Base-by-base conservation (phyloP, 2,797 vertebrate genomes). In the Sebastes taczanowskii region DNA sequence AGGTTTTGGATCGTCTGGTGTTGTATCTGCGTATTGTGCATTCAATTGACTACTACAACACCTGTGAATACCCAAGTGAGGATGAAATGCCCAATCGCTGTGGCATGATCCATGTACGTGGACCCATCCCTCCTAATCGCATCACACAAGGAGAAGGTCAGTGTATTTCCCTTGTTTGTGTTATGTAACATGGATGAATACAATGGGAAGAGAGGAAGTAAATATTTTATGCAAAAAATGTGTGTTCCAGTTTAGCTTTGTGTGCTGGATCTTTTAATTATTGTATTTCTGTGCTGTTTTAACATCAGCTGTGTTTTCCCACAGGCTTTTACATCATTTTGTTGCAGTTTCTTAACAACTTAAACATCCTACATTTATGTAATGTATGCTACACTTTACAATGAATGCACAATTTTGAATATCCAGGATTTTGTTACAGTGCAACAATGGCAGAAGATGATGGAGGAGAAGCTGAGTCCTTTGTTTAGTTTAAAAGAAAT, bases 31-130 rank as follows among this genome's bases (percentile, higher is more conserved):
- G 98, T 10, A 89, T 99, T 0, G 97, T 99, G 6, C 98, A 99
- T 86, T 99, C 98, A 0, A 95, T 99, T 2, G 98, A 99, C 79
- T 99, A 98, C 77, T 99, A 99, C 82, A 98, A 98, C 91, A 96
- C 95, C 22, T 98, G 97, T 2, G 98, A 99, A 89, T 99, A 99
- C 80, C 95, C 97, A n/a, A 98, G 96, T 5, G 98, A 99, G 93
- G 98, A 99, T 7, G 97, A 98, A 87, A 99, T 99, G 98, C 98
- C 98, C 13, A 98, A 98, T 84, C 97, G 98, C 60, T 99, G 98
- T 13, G 98, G 98, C 27, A 98, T 99, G 90, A 94, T 99, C 80
- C 98, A 99, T 0, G 97, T 99, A 0, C 95, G 98, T 0, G 98
- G 98, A 1, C 98, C 98, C 9, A 95, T 98, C 73, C 97, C 97